Evolutionary conservation across 1,140 invertebrate species (phyloP).

Genomic region (Macrostomum lignano): DNA sequence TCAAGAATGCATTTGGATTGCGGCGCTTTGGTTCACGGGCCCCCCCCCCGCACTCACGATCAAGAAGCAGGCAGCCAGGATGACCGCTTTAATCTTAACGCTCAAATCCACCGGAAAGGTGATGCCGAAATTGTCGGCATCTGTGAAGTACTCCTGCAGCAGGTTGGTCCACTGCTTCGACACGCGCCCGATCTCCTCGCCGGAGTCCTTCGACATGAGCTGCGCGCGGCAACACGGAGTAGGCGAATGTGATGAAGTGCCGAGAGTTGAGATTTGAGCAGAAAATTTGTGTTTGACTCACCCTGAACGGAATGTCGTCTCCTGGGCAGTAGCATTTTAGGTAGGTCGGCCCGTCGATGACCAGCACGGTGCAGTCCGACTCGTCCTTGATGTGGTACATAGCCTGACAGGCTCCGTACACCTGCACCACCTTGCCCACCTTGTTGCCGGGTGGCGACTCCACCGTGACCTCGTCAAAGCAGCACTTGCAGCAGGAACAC

Average conservation of each 20-base stretch:
- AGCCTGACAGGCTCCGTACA: constrained; percentile 1
- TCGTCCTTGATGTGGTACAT: background rate
- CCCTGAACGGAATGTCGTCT: constrained; percentile 2
- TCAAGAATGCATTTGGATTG: too few relatives aligned
- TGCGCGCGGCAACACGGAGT: too few relatives aligned
- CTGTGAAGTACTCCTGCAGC: constrained; percentile 11
- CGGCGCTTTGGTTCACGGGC: too few relatives aligned
- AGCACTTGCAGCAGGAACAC: constrained; percentile 6
- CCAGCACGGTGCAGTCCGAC: background rate
- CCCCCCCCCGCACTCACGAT: too few relatives aligned
- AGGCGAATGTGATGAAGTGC: too few relatives aligned
- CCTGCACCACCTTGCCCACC: constrained; percentile 8
- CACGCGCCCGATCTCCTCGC: constrained; percentile 11
- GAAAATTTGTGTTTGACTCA: too few relatives aligned
- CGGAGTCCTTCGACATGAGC: constrained; percentile 8
- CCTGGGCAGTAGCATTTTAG: constrained; percentile 3
- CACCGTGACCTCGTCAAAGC: constrained; percentile 6
- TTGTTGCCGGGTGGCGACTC: constrained; percentile 8
- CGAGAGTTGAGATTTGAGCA: too few relatives aligned
- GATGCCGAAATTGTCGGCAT: constrained; percentile 16
- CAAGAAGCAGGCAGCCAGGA: constrained; percentile 14
- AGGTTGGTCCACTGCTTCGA: constrained; percentile 15
- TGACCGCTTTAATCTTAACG: constrained; percentile 13
- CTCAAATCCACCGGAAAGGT: constrained; percentile 12
- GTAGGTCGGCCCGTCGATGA: background rate